Percentiles rank a stretch among this genome's conserved stretches.
Evolutionary conservation across 2,113 vertebrate species (phyloP).

Genomic region (Hemiprocne comata): DNA sequence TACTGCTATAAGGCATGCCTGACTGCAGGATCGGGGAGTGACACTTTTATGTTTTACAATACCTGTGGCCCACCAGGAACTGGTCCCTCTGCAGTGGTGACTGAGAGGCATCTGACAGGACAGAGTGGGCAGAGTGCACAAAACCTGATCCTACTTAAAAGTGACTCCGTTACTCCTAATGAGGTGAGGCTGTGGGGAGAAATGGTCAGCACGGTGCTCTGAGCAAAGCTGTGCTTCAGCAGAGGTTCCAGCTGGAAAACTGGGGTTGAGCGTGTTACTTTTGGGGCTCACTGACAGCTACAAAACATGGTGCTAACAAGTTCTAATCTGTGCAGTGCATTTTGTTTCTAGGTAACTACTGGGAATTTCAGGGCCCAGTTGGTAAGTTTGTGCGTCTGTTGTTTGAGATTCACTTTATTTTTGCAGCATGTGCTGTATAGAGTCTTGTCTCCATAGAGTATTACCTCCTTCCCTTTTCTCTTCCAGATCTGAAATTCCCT

Average conservation of each 20-base stretch:
- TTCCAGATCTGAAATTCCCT: background rate
- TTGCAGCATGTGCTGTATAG: background rate
- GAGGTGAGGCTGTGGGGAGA: constrained; percentile 76
- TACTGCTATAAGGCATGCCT: constrained; percentile 98
- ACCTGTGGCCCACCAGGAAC: constrained; percentile 88
- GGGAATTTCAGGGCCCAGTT: background rate
- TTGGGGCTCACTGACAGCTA: background rate
- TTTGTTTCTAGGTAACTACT: constrained; percentile 38
- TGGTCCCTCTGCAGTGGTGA: constrained; percentile 82
- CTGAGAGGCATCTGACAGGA: constrained; percentile 92
- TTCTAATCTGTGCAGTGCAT: background rate
- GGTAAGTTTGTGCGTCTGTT: background rate
- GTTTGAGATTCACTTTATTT: background rate
- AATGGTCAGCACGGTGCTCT: background rate
- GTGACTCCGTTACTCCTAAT: constrained; percentile 88
- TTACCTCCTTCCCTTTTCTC: background rate
- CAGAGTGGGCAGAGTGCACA: constrained; percentile 89
- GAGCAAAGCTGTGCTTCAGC: background rate
- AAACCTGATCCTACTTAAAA: constrained; percentile 89
- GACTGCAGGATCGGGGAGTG: constrained; percentile 93
- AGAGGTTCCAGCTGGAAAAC: background rate
- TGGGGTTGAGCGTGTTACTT: background rate
- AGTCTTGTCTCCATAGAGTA: background rate
- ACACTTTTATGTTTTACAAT: constrained; percentile 99
- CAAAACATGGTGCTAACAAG: background rate